phyloP scores from a whole-genome alignment of 2,797 vertebrate species.

The Rhynchonycteris naso region DNA sequence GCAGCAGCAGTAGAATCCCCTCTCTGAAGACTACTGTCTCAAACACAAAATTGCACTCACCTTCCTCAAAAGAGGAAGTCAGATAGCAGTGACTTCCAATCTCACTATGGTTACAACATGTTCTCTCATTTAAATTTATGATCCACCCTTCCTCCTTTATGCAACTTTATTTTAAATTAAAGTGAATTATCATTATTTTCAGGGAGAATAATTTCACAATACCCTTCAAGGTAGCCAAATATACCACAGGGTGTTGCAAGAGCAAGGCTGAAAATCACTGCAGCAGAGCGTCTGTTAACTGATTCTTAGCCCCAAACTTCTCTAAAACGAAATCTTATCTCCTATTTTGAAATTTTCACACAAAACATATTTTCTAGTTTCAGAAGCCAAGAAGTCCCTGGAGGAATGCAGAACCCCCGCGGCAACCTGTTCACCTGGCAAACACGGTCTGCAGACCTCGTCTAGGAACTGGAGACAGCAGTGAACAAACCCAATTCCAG shows the following conservation, averaged over 20 bases:
- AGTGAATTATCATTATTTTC: slow-evolving; percentile 64
- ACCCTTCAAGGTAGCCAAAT: slow-evolving; percentile 39
- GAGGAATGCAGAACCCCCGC: neutral
- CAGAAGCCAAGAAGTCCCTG: slow-evolving; percentile 3
- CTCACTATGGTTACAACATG: slow-evolving; percentile 36
- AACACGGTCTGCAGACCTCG: neutral
- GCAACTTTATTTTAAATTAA: slow-evolving; percentile 72
- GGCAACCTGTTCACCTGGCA: neutral
- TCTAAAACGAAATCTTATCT: slow-evolving; percentile 27
- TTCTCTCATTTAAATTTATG: slow-evolving; percentile 40
- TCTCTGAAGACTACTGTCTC: neutral
- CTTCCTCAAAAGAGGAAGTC: slow-evolving; percentile 42
- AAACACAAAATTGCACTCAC: neutral
- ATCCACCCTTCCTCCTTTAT: slow-evolving; percentile 65
- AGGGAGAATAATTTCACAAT: slow-evolving; percentile 72
- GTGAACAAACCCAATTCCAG: slow-evolving; percentile 18
- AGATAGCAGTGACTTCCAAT: neutral
- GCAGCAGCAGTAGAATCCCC: neutral
- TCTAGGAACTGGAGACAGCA: neutral
- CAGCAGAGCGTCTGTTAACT: slow-evolving; percentile 49
- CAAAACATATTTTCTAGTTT: slow-evolving; percentile 40
- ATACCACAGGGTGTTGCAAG: slow-evolving; percentile 69
- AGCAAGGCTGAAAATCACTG: slow-evolving; percentile 54
- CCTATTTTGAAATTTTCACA: slow-evolving; percentile 37
- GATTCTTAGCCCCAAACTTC: slow-evolving; percentile 23